phyloP scores from a whole-genome alignment of 2,888 invertebrate species.

The Saturnia pavonia region DNA sequence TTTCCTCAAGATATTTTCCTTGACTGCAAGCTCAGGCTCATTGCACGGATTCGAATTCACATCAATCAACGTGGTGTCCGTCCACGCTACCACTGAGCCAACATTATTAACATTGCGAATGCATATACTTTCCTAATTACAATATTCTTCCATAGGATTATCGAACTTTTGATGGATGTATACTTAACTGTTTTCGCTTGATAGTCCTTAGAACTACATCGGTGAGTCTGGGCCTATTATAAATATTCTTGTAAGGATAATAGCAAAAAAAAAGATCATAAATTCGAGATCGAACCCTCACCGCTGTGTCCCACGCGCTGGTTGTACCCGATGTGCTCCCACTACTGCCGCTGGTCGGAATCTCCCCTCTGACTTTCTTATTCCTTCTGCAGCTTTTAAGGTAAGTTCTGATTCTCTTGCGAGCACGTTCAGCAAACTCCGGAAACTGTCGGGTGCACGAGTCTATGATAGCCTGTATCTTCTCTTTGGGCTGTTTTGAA shows the following conservation, averaged over 20 bases:
- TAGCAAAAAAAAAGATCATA: not conserved
- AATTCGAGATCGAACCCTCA: slow-evolving; percentile 81
- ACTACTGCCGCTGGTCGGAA: slow-evolving; percentile 63
- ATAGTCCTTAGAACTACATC: not conserved
- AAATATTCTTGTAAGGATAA: not conserved
- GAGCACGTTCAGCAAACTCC: slow-evolving; percentile 96
- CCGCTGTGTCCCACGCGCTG: slow-evolving; percentile 91
- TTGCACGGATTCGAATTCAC: no score
- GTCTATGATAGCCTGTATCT: slow-evolving; percentile 98
- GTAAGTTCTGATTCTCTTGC: slow-evolving; percentile 97
- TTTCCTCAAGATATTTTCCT: no score
- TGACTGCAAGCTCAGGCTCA: no score
- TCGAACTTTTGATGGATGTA: no score
- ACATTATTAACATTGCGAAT: no score
- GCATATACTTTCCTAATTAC: no score
- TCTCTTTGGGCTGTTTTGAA: slow-evolving; percentile 98
- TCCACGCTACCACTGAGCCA: no score
- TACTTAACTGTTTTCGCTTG: no score
- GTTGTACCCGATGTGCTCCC: slow-evolving; percentile 75
- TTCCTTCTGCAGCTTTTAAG: slow-evolving; percentile 97
- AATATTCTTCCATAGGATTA: no score
- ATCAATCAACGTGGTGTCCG: no score
- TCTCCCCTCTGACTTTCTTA: slow-evolving; percentile 93
- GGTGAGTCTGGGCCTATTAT: not conserved
- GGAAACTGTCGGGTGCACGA: slow-evolving; percentile 98